These are phyloP conservation scores for Murina feae DNA, from an alignment of 2,113 vertebrate species.

Conservation along the genomic window DNA sequence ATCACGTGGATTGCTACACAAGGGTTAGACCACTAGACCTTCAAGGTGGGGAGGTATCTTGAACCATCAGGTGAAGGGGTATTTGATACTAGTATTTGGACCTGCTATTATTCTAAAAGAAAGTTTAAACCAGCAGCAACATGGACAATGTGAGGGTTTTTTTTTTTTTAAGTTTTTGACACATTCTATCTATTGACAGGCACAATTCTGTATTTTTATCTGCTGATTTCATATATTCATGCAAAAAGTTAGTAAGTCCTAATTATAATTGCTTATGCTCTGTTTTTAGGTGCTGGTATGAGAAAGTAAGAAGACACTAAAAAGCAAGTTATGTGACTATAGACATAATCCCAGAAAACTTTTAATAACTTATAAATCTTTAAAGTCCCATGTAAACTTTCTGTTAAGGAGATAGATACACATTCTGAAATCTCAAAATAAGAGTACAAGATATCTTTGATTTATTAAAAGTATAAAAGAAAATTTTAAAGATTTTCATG, in stretches of 20 bases:
- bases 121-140: background rate
- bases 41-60: background rate
- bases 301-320: background rate
- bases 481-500: background rate
- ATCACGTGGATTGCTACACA: background rate
- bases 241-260: background rate
- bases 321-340: background rate
- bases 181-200: background rate
- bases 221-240: background rate
- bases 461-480: background rate
- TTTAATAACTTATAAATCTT: background rate
- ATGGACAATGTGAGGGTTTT: background rate
- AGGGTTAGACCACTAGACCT: background rate
- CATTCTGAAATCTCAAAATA: background rate
- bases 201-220: background rate
- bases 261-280: background rate
- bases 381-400: background rate
- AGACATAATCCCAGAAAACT: background rate
- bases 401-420: background rate
- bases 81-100: background rate
- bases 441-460: background rate
- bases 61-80: background rate
- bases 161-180: background rate
- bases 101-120: background rate
- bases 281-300: background rate